Conservation (phyloP, 2,888 invertebrate genomes). For the Drosophila kambysellisi region DNA sequence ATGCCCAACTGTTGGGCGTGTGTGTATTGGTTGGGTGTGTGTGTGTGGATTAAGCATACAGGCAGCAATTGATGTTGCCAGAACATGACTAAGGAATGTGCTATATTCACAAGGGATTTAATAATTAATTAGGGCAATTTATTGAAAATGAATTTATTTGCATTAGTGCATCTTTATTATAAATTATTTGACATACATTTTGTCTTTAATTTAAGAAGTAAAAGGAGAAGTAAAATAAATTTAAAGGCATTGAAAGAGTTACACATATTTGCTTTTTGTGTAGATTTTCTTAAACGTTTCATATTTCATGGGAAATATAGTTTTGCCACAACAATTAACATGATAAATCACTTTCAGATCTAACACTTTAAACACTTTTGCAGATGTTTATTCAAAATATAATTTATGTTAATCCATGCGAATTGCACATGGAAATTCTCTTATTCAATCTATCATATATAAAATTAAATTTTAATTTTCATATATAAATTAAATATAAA, state of each 20-base stretch:
- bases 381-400: background rate
- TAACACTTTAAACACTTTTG: background rate
- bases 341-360: background rate
- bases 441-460: background rate
- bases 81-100: background rate
- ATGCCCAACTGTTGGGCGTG: background rate
- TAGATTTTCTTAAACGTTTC: background rate
- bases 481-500: background rate
- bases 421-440: background rate
- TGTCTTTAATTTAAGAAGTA: background rate
- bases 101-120: background rate
- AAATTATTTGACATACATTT: background rate
- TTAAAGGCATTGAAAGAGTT: background rate
- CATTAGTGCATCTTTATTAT: background rate
- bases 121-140: background rate
- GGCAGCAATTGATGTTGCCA: conserved; percentile 2
- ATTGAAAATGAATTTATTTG: background rate
- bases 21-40: background rate
- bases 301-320: background rate
- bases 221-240: background rate
- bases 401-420: background rate
- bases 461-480: background rate
- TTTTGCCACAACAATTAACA: background rate
- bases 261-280: background rate
- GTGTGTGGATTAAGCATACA: conserved; percentile 17